phyloP scores from a whole-genome alignment of 2,888 invertebrate genomes.

The Meta bourneti region DNA sequence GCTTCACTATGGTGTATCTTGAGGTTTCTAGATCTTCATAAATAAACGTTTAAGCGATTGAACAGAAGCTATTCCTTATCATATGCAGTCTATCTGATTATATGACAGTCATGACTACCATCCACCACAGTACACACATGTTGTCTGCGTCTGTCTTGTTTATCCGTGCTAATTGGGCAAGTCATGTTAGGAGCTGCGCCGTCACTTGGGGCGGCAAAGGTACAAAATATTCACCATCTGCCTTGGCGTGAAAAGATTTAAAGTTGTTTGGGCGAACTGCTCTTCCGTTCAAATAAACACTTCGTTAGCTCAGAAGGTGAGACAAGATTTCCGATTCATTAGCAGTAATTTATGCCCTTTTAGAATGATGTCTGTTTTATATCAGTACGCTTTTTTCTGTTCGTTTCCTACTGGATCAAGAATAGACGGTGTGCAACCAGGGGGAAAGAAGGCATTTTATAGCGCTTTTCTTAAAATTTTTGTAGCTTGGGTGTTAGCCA shows the following conservation, averaged over 20 bases:
- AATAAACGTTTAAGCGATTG: background rate
- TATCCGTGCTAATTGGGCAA: constrained; percentile 49
- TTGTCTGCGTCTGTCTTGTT: background rate
- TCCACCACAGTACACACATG: too few relatives aligned
- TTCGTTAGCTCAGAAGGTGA: constrained; percentile 65
- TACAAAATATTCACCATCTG: constrained; percentile 49
- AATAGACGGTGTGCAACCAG: constrained; percentile 39
- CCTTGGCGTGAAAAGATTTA: constrained; percentile 60
- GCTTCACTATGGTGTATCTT: too few relatives aligned
- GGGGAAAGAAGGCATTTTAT: background rate
- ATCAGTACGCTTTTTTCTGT: constrained; percentile 32
- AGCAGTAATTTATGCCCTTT: constrained; percentile 63
- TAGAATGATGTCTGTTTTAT: constrained; percentile 58
- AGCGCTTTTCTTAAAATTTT: background rate
- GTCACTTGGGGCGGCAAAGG: constrained; percentile 28
- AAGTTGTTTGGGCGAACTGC: constrained; percentile 55
- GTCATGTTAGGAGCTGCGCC: background rate
- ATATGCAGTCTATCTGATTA: background rate
- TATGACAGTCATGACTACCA: background rate
- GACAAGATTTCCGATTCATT: constrained; percentile 59
- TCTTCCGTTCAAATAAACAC: constrained; percentile 65
- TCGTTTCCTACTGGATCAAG: constrained; percentile 18
- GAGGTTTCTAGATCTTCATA: background rate
- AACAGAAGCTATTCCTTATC: background rate
- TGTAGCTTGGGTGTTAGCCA: background rate